Percentiles rank a stretch among this genome's conserved stretches.
Conservation (phyloP, 2,113 vertebrate species). For the Pachypanchax playfairii region DNA sequence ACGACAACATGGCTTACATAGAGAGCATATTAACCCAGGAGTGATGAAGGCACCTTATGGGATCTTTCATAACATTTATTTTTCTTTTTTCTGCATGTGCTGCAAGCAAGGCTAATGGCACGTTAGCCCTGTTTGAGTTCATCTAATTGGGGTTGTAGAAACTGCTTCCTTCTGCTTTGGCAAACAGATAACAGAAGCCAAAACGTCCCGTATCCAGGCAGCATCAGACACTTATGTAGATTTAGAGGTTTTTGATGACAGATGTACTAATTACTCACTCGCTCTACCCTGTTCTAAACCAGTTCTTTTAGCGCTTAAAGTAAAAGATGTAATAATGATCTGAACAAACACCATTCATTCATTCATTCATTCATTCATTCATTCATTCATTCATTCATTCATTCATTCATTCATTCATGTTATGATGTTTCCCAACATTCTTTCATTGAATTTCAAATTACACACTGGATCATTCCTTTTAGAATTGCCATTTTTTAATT, state of each 20-base stretch:
- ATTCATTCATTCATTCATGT: no score
- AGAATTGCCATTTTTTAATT: no score
- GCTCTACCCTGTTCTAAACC: no score
- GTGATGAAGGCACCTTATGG: not conserved
- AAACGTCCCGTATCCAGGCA: not conserved
- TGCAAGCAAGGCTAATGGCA: slow-evolving; percentile 1
- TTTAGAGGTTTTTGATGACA: slow-evolving; percentile 1
- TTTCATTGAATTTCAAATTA: no score
- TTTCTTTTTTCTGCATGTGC: not conserved
- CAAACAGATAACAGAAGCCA: slow-evolving; percentile 11
- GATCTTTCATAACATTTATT: not conserved
- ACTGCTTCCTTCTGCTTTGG: slow-evolving; percentile 38
- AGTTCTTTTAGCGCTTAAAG: no score
- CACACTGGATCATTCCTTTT: no score
- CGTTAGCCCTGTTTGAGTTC: slow-evolving; percentile 29
- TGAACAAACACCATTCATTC: no score
- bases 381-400: no score
- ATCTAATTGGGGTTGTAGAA: slow-evolving; percentile 31
- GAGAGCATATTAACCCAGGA: not conserved
- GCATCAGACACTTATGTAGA: slow-evolving; percentile 3
- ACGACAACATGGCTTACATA: not conserved
- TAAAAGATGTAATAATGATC: no score
- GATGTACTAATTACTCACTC: no score
- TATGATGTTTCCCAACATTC: no score
- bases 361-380: no score